Evolutionary conservation across 92 coral and sea anemone genomes (phyloP), one percentile per base, ranked within the genome.

Genomic region (Montipora capitata): DNA sequence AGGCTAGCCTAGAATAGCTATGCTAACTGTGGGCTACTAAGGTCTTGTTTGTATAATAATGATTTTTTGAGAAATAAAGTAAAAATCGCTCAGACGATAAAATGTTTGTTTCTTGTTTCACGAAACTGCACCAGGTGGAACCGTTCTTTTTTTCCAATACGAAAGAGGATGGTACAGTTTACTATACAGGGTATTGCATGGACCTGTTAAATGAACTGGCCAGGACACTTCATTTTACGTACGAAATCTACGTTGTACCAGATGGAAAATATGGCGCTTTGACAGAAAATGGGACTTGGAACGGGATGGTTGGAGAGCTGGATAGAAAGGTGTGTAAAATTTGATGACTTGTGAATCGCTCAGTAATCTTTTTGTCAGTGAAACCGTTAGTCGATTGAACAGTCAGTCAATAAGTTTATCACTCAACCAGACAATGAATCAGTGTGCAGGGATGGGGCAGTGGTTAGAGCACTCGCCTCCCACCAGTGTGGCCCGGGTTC

Each of bases 231-330:
- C 82, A 74, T 43, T 96, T 96, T 49, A 93, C 89, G 0, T 96
- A 91, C 79, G 91, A 94, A 61, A 38, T 96, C 35, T 89, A 92
- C 48, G 85, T 71, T 14, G 58, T 87, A 11, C 96, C 93, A 3
- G 98, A 96, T 52, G 98, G 95, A 40, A 67, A 68, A 43, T 94
- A 92, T 64, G 98, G 99, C 39, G 95, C 77, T 8, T 77, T 83
- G 71, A 77, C 73, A 18, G 77, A 78, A 5, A 88, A 95, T 67
- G 97, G 96, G 51, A 65, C 89, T 7, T 96, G 85, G 91, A 90
- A 92, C 80, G 99, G 99, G 4, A 88, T 94, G 91, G 74, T 96
- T 14, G 93, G 89, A 18, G 96, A 96, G 70, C 59, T 96, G 7
- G 72, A 76, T n/a, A 85, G 62, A 6, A 58, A 84, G 89, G 98